Conservation (phyloP, 2,888 invertebrate genomes). For the Leptodirus hochenwartii region DNA sequence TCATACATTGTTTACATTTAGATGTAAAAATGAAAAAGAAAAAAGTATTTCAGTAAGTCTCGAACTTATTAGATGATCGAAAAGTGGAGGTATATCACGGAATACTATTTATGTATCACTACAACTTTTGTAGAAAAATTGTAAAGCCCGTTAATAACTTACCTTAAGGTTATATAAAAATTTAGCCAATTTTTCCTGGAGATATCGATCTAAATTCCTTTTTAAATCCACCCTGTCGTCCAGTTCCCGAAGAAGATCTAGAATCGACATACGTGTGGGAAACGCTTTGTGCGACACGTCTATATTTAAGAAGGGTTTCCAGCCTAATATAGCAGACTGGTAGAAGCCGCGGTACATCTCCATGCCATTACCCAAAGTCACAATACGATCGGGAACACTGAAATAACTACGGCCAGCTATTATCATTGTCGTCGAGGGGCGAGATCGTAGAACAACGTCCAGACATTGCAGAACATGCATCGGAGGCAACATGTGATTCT, state of each 20-base stretch:
- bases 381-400: conserved; percentile 37
- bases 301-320: conserved; percentile 76
- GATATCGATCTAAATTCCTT: conserved; percentile 11
- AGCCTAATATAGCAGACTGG: conserved; percentile 80
- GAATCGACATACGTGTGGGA: conserved; percentile 34
- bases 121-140: too few species aligned
- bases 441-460: conserved; percentile 61
- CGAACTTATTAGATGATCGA: too few species aligned
- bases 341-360: conserved; percentile 90
- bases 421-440: conserved; percentile 30
- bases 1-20: too few species aligned
- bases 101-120: too few species aligned
- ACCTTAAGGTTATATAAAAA: conserved; percentile 7
- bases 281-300: conserved; percentile 77
- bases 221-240: conserved; percentile 9
- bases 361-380: conserved; percentile 56
- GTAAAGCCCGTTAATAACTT: too few species aligned
- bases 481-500: conserved; percentile 1
- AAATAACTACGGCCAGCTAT: conserved; percentile 59
- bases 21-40: too few species aligned
- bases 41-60: too few species aligned
- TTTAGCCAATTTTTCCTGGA: conserved; percentile 7
- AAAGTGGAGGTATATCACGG: too few species aligned
- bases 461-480: conserved; percentile 53
- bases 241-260: conserved; percentile 25